Conservation (phyloP, 2,797 vertebrate species). For the Halcyon smyrnensis region DNA sequence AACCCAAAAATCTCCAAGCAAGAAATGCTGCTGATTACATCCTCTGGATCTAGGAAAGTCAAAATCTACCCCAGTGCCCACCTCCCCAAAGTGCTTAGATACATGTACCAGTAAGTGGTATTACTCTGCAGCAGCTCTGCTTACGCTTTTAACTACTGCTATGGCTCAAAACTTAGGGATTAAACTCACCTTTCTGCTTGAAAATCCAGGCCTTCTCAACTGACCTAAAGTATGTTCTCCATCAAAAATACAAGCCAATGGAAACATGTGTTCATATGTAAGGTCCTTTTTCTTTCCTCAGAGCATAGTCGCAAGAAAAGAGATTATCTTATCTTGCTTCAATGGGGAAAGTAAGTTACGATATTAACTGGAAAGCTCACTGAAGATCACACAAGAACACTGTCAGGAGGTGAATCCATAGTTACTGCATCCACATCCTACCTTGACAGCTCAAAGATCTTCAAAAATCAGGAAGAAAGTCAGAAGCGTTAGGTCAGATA, state of each 20-base stretch:
- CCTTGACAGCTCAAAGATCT: not conserved
- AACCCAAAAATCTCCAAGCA: not conserved
- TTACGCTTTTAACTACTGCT: not conserved
- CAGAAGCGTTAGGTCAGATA: not conserved
- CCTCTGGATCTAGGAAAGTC: not conserved
- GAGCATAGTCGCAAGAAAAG: not conserved
- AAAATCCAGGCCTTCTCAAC: not conserved
- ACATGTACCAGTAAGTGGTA: accelerated
- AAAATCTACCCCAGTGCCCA: not conserved
- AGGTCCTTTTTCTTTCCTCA: not conserved
- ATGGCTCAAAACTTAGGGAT: not conserved
- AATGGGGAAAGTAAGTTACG: not conserved
- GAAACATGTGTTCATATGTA: not conserved
- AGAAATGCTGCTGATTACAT: conserved; percentile 10
- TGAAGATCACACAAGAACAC: not conserved
- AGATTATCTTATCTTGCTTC: not conserved
- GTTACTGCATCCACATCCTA: not conserved
- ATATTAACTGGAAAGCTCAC: not conserved
- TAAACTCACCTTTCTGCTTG: not conserved
- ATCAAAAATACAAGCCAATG: not conserved
- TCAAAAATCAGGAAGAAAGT: not conserved
- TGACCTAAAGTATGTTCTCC: not conserved
- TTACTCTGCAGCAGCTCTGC: not conserved
- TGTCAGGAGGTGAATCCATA: not conserved
- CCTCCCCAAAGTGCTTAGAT: not conserved